Evolutionary conservation across 2,888 invertebrate genomes (phyloP), one percentile per base, ranked within the genome.

Genomic region (Caenorhabditis drosophilae): DNA sequence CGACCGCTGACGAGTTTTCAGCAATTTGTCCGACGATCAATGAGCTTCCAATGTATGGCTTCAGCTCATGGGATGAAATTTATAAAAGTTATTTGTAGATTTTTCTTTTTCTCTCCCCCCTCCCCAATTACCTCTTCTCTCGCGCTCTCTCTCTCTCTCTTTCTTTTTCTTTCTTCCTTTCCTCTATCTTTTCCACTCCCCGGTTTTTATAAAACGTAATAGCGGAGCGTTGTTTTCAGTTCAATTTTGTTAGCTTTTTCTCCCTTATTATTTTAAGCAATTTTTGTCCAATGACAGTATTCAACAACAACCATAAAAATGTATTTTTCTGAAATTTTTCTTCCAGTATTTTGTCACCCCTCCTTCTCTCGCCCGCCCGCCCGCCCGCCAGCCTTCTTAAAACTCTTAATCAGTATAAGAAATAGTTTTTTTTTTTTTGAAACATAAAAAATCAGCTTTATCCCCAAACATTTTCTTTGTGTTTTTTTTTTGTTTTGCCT

Each of bases 21-120:
- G 41, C 41, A 23, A 63, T 63, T 26, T 63, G 45, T 40, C 63
- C 63, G 12, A 63, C 63, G 3, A 40, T 63, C 34, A 53, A 23
- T 16, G 40, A 47, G n/a, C 47, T 54, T 1, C 54, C 54, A 2
- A 11, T 16, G 11, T 48, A 41, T 18, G 34, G 31, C n/a, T 42
- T 18, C 6, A 44, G 16, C 16, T 40, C 49, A 20, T 63, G 62
- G 62, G 55, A 52, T 4, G 62, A 62, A n/a, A 22, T 48, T 2
- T 48, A 51, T 38, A 61, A 61, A 51, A 46, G 47, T 9, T 38
- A 55, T 46, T 23, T 41, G 42, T 48, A 36, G 34, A 2, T 55
- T 46, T n/a, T 45, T 27, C 20, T 36, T 27, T 9, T 4, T 41
- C 9, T 34, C 4, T 20, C 22, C 7, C 16, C 34, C 34, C 36